A percentile compares a stretch with the other conserved stretches of the same genome.
Evolutionary conservation across 2,113 vertebrate genomes (phyloP).

Genomic region (Holacanthus passer): DNA sequence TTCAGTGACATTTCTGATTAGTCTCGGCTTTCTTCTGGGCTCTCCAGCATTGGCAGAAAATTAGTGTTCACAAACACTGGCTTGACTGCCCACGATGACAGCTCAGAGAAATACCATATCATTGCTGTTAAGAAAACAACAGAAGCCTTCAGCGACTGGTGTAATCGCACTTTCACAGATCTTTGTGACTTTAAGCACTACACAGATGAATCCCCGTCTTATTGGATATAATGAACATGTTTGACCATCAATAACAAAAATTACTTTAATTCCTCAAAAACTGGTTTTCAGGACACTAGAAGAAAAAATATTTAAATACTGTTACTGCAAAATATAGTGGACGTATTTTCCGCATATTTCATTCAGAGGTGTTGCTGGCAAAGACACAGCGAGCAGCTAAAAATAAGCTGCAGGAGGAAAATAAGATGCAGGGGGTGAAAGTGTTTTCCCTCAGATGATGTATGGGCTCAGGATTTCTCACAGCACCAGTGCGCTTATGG

Average conservation of each 20-base stretch:
- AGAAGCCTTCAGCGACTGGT: background rate
- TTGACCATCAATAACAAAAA: background rate
- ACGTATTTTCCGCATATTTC: slow-evolving; percentile 14
- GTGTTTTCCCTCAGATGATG: slow-evolving; percentile 45
- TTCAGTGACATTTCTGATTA: slow-evolving; percentile 13
- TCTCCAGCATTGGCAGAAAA: slow-evolving; percentile 6
- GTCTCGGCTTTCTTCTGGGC: slow-evolving; percentile 9
- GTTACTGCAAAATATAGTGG: background rate
- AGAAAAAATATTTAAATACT: background rate
- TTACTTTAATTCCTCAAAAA: background rate
- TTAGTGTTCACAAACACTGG: slow-evolving; percentile 6
- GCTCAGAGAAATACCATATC: slow-evolving; percentile 19
- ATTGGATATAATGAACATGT: too few relatives aligned
- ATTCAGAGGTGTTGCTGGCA: slow-evolving; percentile 7
- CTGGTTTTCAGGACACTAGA: background rate
- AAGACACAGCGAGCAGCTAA: slow-evolving; percentile 27
- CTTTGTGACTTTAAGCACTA: background rate
- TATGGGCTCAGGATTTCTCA: slow-evolving; percentile 18
- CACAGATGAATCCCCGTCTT: background rate
- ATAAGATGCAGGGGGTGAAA: slow-evolving; percentile 14
- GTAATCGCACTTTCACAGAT: background rate
- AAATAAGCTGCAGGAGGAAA: slow-evolving; percentile 6
- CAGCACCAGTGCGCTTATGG: background rate
- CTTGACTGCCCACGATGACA: slow-evolving; percentile 1
- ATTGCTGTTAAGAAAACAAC: background rate